phyloP scores from a whole-genome alignment of 2,888 invertebrate genomes.

The Dolomedes plantarius region DNA sequence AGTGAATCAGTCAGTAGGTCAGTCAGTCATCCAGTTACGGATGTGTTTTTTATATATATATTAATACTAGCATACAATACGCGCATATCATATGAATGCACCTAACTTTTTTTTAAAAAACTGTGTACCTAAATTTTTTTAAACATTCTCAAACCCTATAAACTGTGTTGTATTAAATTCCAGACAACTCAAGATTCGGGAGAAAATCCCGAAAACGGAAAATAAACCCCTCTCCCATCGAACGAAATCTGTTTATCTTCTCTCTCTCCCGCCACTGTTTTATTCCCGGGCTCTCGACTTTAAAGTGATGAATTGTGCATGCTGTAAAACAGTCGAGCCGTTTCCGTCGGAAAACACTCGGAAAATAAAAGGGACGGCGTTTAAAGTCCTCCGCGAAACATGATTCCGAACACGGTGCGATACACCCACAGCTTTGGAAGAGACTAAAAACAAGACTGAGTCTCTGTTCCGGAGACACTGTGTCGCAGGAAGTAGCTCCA shows the following conservation, averaged over 20 bases:
- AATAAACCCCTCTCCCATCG: background rate
- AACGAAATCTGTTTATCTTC: slow-evolving; percentile 25
- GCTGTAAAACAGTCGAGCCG: slow-evolving; percentile 68
- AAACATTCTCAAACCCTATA: no score
- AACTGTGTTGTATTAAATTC: no score
- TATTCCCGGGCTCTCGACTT: slow-evolving; percentile 29
- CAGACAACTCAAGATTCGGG: no score
- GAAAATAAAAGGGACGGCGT: slow-evolving; percentile 36
- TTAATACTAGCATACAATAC: no score
- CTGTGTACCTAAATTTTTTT: no score
- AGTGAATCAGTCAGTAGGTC: no score
- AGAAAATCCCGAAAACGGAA: background rate
- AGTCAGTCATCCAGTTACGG: no score
- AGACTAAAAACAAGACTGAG: slow-evolving; percentile 45
- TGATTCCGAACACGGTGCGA: slow-evolving; percentile 41
- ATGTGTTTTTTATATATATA: no score
- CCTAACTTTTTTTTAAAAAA: no score
- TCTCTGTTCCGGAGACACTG: slow-evolving; percentile 67
- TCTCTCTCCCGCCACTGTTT: slow-evolving; percentile 3
- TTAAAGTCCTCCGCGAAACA: slow-evolving; percentile 59
- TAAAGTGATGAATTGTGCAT: slow-evolving; percentile 53
- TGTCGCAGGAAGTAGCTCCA: slow-evolving; percentile 73
- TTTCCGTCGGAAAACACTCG: slow-evolving; percentile 58
- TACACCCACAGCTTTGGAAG: slow-evolving; percentile 31
- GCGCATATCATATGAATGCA: no score